Evolutionary conservation across 2,113 vertebrate species (phyloP), one percentile per base, ranked within the genome.

Genomic region (Campylomormyrus tamandua): DNA sequence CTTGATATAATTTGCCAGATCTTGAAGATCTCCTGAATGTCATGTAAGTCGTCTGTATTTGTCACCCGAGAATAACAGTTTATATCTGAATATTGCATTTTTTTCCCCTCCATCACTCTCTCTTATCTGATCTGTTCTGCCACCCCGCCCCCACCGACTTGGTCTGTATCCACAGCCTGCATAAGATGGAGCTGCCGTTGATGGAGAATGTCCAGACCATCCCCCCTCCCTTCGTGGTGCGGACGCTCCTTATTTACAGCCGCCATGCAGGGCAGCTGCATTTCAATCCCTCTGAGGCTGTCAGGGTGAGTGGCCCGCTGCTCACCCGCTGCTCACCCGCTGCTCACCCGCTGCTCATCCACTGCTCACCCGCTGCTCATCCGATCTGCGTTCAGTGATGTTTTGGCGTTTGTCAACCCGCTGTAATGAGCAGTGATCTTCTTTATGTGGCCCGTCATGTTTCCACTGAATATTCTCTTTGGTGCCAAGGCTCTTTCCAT

Each of bases 11-110:
- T 83, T 80, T 86, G 58, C 45, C 93, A 99, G 98, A 99, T 94
- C 95, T 99, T 88, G 98, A 99, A 92, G 98, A 98, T 83, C 97
- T 99, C 90, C 97, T 99, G 90, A 98, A 96, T 92, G 96, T 99
- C 70, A 98, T 99, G 98, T 98, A 95, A 97, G 98, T 96, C 42
- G 3, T 84, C 48, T 74, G 56, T 66, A 45, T 56, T 89, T 56
- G 45, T 39, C 52, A 27, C 5, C 15, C 19, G 2, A 62, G 15
- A 83, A 45, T 89, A 1, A n/a, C 27, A 39, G 80, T 89, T 17
- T 50, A 87, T 49, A 7, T 53, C 11, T 39, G n/a, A 24, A n/a
- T 62, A 24, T 53, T 17, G 8, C 24, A 50, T 77, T 39, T 49
- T 49, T 39, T 13, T 8, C 11, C 9, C n/a, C 15, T 24, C 27